Base-by-base conservation (phyloP, 2,797 vertebrate genomes). In the Gymnodraco acuticeps region DNA sequence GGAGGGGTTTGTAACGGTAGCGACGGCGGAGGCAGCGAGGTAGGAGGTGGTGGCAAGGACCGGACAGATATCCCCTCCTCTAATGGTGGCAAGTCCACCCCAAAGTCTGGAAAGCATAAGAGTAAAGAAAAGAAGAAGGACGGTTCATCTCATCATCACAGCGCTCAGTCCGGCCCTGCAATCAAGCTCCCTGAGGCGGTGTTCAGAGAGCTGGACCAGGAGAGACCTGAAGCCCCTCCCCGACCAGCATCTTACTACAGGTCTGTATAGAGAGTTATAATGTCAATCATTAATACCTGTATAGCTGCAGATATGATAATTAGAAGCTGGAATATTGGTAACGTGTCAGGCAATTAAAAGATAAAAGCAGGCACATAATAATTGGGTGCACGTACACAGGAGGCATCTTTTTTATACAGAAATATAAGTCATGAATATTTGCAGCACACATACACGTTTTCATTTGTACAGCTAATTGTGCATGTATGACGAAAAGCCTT, bases 121-220 rank as follows among this genome's bases (percentile, higher is more conserved):
- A 98, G 96, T 88, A 99, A 99, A 92, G 98, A 99, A 76, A 99
- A 98, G 92, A 99, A 97, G 93, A 98, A 98, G 86, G 98, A 99
- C 17, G 95, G 96, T 55, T 95, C 96, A 27, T 97, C 97, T 64
- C 96, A 99, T 85, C 97, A 98, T 87, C 97, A 99, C 88, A 96
- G 94, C 3, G 86, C 95, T 71, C 95, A 97, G 6, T 95, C 96
- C 0, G 97, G 97, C 12, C 95, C 97, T 45, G 96, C 97, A 0
- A 96, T 98, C 65, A 99, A 99, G 81, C 96, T 99, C 15, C 98
- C 98, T 0, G 98, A 99, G 90, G 98, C 97, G 4, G 96, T 99
- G 50, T 99, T 98, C 88, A 94, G 98, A 66, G 98, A 99, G 88
- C 92, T 99, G 90, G 98, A 99, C 80, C 97, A 98, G 87, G 98